Evolutionary conservation across 2,797 vertebrate genomes (phyloP).

Genomic region (Myotis myotis): DNA sequence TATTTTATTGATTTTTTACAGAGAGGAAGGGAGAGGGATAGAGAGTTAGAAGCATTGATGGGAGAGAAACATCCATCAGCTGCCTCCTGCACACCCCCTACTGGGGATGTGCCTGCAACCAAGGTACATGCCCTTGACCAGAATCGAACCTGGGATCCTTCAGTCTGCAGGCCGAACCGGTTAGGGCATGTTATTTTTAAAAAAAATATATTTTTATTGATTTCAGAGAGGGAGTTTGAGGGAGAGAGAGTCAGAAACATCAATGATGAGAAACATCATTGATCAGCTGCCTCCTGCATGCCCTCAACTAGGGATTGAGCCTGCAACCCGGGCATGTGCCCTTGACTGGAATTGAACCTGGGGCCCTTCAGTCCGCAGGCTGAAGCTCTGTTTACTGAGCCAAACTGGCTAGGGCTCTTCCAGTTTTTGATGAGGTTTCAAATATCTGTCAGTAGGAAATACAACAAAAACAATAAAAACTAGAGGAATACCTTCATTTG

Average conservation of each 20-base stretch:
- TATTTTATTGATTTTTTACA: neutral
- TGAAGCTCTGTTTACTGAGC: neutral
- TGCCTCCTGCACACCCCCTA: neutral
- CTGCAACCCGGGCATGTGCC: neutral
- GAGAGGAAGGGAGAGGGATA: neutral
- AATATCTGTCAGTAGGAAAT: conserved; percentile 29
- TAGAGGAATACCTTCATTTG: neutral
- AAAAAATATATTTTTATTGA: neutral
- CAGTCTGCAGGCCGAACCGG: neutral
- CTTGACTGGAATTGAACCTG: neutral
- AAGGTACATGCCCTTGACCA: neutral
- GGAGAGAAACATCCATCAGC: neutral
- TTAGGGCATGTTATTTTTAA: neutral
- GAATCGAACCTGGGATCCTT: neutral
- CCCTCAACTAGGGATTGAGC: no score
- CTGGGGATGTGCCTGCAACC: neutral
- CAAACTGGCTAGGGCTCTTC: neutral
- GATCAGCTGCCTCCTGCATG: neutral
- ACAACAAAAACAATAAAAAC: neutral
- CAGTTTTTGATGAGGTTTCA: conserved; percentile 38
- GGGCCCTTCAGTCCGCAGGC: neutral
- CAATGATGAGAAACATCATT: neutral
- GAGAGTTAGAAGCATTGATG: neutral
- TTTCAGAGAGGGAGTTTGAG: neutral
- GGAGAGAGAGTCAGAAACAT: neutral